Evolutionary conservation across 2,888 invertebrate species (phyloP).

Genomic region (Penaeus monodon): DNA sequence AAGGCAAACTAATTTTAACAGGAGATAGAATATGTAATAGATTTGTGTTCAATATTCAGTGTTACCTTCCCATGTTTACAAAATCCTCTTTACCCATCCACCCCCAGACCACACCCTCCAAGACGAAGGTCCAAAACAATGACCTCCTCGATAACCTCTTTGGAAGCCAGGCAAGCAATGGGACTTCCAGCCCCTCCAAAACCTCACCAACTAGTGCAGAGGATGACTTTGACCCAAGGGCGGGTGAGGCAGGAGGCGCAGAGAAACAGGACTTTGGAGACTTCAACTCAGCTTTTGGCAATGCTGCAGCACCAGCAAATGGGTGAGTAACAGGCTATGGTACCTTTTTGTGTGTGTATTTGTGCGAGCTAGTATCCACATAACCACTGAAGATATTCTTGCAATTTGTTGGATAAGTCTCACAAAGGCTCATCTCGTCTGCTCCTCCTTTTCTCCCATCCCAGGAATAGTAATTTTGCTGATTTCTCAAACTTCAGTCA

Average conservation of each 20-base stretch:
- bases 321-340: slow-evolving; percentile 17
- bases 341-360: no score
- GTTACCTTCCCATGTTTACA: no score
- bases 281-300: slow-evolving; percentile 45
- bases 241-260: slow-evolving; percentile 26
- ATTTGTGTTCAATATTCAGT: no score
- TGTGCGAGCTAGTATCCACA: no score
- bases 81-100: no score
- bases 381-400: neutral
- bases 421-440: neutral
- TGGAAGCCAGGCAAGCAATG: slow-evolving; percentile 47
- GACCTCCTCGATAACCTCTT: slow-evolving; percentile 46
- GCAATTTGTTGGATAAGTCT: neutral
- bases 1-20: no score
- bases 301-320: slow-evolving; percentile 3
- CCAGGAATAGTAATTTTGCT: slow-evolving; percentile 46
- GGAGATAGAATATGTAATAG: no score
- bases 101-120: slow-evolving; percentile 8
- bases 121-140: slow-evolving; percentile 25
- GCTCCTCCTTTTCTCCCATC: neutral
- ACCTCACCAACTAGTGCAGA: slow-evolving; percentile 22
- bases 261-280: slow-evolving; percentile 47
- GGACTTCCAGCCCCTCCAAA: slow-evolving; percentile 47
- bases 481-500: slow-evolving; percentile 53
- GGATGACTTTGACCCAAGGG: slow-evolving; percentile 56